A percentile compares a stretch with the other conserved stretches of the same genome.
Conservation (phyloP, 1,140 invertebrate species). For the Chionoecetes opilio region DNA sequence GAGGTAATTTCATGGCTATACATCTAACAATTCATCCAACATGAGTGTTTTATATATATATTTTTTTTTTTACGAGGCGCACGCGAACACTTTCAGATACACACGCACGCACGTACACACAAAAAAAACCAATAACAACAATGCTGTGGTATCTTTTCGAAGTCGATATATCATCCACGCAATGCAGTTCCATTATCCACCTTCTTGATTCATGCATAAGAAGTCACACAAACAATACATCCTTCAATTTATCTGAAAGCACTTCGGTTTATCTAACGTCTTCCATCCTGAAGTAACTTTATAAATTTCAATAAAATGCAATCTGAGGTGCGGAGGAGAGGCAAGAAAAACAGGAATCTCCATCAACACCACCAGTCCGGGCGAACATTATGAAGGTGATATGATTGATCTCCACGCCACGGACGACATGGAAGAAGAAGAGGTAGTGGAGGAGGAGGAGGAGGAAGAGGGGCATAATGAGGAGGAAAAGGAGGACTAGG, state of each 20-base stretch:
- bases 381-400: neutral
- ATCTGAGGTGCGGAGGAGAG: neutral
- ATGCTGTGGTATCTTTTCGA: neutral
- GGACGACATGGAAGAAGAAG: neutral
- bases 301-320: constrained; percentile 6
- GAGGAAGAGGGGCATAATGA: neutral
- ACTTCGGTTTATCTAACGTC: too few relatives aligned
- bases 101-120: neutral
- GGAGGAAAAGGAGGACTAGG: neutral
- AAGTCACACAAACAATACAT: too few relatives aligned
- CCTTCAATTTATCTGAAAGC: too few relatives aligned
- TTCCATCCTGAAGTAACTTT: neutral
- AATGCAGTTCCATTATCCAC: neutral
- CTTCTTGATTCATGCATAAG: neutral
- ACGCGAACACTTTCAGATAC: neutral
- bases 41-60: too few relatives aligned
- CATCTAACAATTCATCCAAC: too few relatives aligned
- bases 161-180: neutral
- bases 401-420: neutral
- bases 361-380: neutral
- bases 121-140: neutral
- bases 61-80: too few relatives aligned
- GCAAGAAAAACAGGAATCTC: neutral
- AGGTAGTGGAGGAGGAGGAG: neutral
- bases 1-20: too few relatives aligned